Evolutionary conservation across 2,888 invertebrate species (phyloP).

Genomic region (Prosopocoilus inquinatus): DNA sequence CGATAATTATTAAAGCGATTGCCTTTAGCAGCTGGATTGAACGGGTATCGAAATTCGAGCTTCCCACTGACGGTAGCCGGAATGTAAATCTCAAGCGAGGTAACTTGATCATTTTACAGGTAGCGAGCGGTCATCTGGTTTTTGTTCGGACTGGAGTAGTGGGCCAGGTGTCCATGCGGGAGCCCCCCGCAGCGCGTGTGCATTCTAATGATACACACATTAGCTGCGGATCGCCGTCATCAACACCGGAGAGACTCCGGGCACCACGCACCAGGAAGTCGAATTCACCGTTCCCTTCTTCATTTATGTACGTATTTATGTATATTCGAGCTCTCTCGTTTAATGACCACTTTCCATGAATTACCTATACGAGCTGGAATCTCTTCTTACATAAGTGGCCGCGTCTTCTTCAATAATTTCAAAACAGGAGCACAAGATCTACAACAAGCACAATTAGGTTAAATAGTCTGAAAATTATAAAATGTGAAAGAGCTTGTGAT

Average conservation of each 20-base stretch:
- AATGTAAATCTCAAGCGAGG: slow-evolving; percentile 13
- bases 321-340: no score
- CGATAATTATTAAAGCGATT: no score
- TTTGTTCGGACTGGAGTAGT: slow-evolving; percentile 20
- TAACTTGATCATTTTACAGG: slow-evolving; percentile 17
- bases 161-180: slow-evolving; percentile 30
- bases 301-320: slow-evolving; percentile 6
- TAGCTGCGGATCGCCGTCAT: slow-evolving; percentile 21
- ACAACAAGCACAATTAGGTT: no score
- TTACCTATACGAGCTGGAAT: no score
- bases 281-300: slow-evolving; percentile 19
- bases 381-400: no score
- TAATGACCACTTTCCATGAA: no score
- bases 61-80: slow-evolving; percentile 12
- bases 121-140: slow-evolving; percentile 23
- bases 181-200: slow-evolving; percentile 30
- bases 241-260: slow-evolving; percentile 23
- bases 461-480: no score
- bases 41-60: no score
- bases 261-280: slow-evolving; percentile 33
- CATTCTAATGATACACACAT: slow-evolving; percentile 32
- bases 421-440: no score
- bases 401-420: no score
- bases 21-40: no score
- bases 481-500: no score